Base-by-base conservation (phyloP, 2,888 invertebrate species). In the Machimus atricapillus region DNA sequence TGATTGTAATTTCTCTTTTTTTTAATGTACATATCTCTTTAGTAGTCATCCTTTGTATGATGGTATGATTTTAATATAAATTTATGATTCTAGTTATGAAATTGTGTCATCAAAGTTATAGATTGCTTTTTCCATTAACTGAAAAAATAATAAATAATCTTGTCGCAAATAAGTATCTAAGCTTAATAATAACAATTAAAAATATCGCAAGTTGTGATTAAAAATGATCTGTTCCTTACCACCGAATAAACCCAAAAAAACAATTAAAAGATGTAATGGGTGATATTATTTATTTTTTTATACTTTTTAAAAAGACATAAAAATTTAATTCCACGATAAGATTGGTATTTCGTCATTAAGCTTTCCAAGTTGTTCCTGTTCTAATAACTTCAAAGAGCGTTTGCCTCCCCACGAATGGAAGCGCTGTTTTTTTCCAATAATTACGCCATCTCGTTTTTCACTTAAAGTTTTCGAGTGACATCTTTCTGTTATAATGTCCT, bases 341-440 rank as follows among this genome's bases (percentile, higher is more conserved):
- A 12, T 66, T 23, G 66, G 27, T 66, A 66, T 23, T 27, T 66
- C 66, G 66, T 66, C 19, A 27, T 66, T 66, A 1, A 66, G 6
- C 2, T 66, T 66, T 66, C 12, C 66, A 9, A 23, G 66, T 66
- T 66, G 66, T 2, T 66, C 66, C 8, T 43, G 85, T 19, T 40
- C n/a, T 34, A 12, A 16, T 52, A 76, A 19, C 23, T 77, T 77
- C 73, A 85, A 46, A 5, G 91, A 89, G 12, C 93, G 90, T 87
- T 93, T 93, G 81, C 93, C 93, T 77, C 93, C 93, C 93, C 93
- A 93, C 1, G 93, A 92, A 88, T 93, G 92, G 89, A 93, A 93
- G 3, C 92, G 90, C 88, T 92, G 92, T 88, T 92, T 92, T 89
- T 93, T 93, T 66, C 92, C 92, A 43, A 92, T 89, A 5, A 92